These are phyloP conservation scores for Galerucella nymphaeae DNA, from an alignment of 2,888 invertebrate genomes.

Conservation along the genomic window DNA sequence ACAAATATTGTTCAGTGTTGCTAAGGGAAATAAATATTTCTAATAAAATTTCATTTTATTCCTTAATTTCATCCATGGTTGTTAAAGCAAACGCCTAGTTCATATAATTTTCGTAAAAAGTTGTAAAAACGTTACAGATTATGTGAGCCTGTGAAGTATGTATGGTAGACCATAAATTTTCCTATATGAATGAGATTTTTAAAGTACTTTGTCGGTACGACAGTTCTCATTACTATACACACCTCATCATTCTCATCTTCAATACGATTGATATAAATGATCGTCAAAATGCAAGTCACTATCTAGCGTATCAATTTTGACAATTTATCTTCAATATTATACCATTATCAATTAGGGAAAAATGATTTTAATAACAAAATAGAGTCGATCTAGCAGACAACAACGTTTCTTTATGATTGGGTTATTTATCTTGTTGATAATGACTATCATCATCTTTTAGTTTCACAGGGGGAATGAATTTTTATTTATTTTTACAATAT, in stretches of 20 bases:
- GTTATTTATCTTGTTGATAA: conserved; percentile 2
- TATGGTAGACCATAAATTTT: not conserved
- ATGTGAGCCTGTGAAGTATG: too few species aligned
- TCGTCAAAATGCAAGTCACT: conserved; percentile 5
- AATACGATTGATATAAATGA: conserved; percentile 13
- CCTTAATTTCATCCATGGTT: too few species aligned
- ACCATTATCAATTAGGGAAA: conserved; percentile 6
- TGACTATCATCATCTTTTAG: not conserved
- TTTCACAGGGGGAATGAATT: not conserved
- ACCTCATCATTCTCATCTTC: conserved; percentile 11
- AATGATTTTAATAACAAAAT: conserved; percentile 3
- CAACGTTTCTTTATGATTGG: conserved; percentile 7
- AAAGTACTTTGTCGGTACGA: not conserved
- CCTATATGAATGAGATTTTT: not conserved
- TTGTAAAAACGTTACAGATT: too few species aligned
- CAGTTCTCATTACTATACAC: not conserved
- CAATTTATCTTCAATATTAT: not conserved
- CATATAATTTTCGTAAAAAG: too few species aligned
- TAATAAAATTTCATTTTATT: too few species aligned
- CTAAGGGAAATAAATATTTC: too few species aligned
- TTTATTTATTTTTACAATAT: not conserved
- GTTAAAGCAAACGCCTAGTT: too few species aligned
- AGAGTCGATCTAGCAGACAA: conserved; percentile 2
- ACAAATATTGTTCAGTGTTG: too few species aligned
- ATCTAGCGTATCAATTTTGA: conserved; percentile 6